Percentiles rank a stretch among this genome's conserved stretches.
Conservation (phyloP, 2,797 vertebrate genomes). For the Anniella stebbinsi region DNA sequence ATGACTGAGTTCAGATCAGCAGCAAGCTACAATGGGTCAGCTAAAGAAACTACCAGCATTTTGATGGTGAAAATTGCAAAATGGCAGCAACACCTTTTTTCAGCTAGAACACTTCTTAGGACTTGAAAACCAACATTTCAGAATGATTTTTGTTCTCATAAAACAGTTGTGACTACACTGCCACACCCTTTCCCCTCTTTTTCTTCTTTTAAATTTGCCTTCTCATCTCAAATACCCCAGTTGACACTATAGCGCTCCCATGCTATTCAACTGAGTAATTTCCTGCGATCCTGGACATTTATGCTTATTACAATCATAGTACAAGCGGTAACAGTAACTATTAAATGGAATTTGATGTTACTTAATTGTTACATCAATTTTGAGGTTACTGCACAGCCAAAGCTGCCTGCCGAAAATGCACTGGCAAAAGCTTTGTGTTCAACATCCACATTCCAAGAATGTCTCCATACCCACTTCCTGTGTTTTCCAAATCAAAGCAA, state of each 20-base stretch:
- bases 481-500: not conserved
- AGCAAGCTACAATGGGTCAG: not conserved
- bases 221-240: not conserved
- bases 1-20: not conserved
- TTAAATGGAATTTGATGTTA: not conserved
- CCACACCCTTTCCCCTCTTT: slow-evolving; percentile 25
- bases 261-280: not conserved
- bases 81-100: not conserved
- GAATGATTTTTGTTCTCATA: not conserved
- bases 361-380: not conserved
- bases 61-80: slow-evolving; percentile 40
- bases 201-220: not conserved
- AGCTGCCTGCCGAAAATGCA: not conserved
- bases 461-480: not conserved
- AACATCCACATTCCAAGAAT: not conserved
- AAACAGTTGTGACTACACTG: slow-evolving; percentile 57
- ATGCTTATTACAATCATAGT: not conserved
- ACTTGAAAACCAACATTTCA: slow-evolving; percentile 1
- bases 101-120: rapidly evolving
- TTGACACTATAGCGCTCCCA: not conserved
- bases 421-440: not conserved
- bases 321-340: not conserved
- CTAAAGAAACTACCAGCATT: slow-evolving; percentile 37
- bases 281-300: not conserved
- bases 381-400: not conserved